Evolutionary conservation across 2,113 vertebrate genomes (phyloP).

Genomic region (Brienomyrus brachyistius): DNA sequence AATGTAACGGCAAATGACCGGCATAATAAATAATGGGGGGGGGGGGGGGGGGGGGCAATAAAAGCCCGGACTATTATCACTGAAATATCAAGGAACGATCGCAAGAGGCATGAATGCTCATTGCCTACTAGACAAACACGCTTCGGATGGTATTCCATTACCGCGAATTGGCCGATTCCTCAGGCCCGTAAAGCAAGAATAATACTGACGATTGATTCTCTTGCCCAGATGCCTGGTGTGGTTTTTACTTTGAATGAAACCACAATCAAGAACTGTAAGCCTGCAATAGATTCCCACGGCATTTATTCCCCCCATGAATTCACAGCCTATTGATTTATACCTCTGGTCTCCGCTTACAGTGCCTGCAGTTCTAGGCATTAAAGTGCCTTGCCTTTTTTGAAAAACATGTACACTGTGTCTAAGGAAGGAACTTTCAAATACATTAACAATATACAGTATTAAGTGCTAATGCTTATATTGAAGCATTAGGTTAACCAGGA

Average conservation of each 20-base stretch:
- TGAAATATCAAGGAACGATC: background rate
- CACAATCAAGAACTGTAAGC: background rate
- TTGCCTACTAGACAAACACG: background rate
- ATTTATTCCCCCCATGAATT: constrained; percentile 6
- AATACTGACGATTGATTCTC: constrained; percentile 12
- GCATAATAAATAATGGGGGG: background rate
- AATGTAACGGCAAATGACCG: background rate
- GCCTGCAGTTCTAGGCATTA: background rate
- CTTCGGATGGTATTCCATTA: background rate
- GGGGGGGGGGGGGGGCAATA: background rate
- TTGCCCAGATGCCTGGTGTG: background rate
- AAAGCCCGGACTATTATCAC: background rate
- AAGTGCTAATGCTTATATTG: background rate
- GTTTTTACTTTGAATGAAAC: background rate
- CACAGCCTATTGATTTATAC: constrained; percentile 8
- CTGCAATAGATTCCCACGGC: background rate
- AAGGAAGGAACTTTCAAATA: background rate
- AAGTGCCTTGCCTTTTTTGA: background rate
- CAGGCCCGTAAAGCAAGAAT: background rate
- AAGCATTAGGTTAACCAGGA: background rate
- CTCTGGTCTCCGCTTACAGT: background rate
- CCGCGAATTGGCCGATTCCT: background rate
- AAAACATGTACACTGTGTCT: background rate
- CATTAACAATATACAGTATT: background rate
- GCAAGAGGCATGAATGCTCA: background rate